These are phyloP conservation scores for Trachelus troglodyta DNA, from an alignment of 2,888 invertebrate genomes.

Conservation along the genomic window DNA sequence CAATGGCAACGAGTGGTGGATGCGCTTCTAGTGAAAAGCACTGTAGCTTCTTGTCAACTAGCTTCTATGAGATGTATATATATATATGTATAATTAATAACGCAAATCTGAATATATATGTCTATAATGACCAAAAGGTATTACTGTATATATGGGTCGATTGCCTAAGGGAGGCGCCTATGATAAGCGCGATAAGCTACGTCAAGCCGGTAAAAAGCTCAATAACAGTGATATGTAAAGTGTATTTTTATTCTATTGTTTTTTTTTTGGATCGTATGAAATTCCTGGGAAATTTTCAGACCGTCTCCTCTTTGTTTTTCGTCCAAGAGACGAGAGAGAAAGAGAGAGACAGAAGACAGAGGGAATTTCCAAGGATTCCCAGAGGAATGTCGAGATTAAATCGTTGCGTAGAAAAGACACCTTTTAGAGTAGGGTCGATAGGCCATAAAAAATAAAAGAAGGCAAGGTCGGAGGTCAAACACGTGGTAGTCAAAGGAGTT, in stretches of 20 bases:
- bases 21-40: background rate
- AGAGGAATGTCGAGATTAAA: background rate
- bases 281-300: background rate
- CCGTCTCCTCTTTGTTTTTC: background rate
- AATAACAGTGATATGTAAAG: background rate
- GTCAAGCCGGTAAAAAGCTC: background rate
- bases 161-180: background rate
- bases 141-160: background rate
- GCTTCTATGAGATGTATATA: background rate
- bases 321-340: background rate
- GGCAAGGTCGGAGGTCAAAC: background rate
- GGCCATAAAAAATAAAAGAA: background rate
- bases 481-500: background rate
- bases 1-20: background rate
- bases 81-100: background rate
- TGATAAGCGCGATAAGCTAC: background rate
- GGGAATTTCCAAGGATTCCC: background rate
- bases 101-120: background rate
- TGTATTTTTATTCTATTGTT: background rate
- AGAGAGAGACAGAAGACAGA: background rate
- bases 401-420: background rate
- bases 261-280: background rate
- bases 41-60: background rate
- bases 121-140: background rate
- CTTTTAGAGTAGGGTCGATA: background rate